Percentiles rank a stretch among this genome's conserved stretches.
Conservation (phyloP, 2,888 invertebrate species). For the Tipula vernalis region DNA sequence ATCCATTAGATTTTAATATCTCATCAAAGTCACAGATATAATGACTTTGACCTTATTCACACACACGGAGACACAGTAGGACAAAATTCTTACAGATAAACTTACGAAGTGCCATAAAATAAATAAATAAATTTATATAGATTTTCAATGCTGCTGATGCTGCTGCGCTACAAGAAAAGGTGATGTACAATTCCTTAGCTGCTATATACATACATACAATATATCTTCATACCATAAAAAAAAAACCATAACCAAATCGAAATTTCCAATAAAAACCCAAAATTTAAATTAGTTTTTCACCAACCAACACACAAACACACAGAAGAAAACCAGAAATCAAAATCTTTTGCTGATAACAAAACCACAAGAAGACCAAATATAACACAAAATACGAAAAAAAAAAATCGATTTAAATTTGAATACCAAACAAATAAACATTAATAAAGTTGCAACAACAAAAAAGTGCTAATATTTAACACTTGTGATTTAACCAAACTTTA, state of each 20-base stretch:
- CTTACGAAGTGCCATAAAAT: not conserved
- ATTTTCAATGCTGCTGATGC: not conserved
- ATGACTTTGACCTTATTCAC: not conserved
- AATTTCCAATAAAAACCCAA: not conserved
- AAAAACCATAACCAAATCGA: not conserved
- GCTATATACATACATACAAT: not conserved
- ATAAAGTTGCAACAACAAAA: not conserved
- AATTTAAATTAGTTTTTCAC: not conserved
- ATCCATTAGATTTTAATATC: not conserved
- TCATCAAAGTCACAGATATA: not conserved
- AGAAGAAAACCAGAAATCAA: not conserved
- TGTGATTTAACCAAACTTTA: not conserved
- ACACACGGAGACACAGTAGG: not conserved
- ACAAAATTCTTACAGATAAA: not conserved
- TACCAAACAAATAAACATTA: not conserved
- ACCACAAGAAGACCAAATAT: not conserved
- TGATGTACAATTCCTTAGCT: not conserved
- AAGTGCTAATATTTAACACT: not conserved
- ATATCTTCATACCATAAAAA: not conserved
- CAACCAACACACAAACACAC: not conserved
- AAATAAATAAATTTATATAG: not conserved
- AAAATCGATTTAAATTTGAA: not conserved
- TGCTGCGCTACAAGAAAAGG: not conserved
- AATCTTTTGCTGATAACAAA: not conserved
- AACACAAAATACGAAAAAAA: not conserved